Conservation (phyloP, 2,797 vertebrate species). For the Potorous gilbertii region DNA sequence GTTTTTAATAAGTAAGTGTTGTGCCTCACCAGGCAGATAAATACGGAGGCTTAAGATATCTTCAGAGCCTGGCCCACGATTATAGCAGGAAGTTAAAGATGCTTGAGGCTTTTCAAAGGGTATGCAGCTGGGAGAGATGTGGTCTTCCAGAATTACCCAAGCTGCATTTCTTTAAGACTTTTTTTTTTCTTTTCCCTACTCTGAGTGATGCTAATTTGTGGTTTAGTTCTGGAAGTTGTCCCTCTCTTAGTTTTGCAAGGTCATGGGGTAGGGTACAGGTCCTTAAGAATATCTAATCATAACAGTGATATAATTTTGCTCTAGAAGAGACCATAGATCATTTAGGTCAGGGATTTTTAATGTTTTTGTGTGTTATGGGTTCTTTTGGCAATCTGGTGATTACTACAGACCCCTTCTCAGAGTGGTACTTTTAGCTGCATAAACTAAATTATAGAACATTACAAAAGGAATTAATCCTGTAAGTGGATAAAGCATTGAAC, state of each 20-base stretch:
- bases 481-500: neutral
- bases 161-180: conserved; percentile 62
- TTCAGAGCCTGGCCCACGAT: conserved; percentile 82
- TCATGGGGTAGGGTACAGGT: conserved; percentile 54
- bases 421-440: neutral
- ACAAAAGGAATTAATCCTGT: neutral
- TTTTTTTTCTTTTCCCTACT: conserved; percentile 51
- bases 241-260: conserved; percentile 17
- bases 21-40: conserved; percentile 88
- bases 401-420: neutral
- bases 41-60: conserved; percentile 86
- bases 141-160: conserved; percentile 75
- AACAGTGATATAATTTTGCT: neutral
- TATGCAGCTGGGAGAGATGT: conserved; percentile 73
- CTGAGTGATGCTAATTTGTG: conserved; percentile 66
- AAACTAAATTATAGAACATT: neutral
- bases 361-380: neutral
- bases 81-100: conserved; percentile 82
- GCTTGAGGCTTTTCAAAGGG: conserved; percentile 81
- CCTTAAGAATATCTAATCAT: neutral
- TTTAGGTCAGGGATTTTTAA: neutral
- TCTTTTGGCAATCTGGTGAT: neutral
- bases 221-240: conserved; percentile 59
- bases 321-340: neutral
- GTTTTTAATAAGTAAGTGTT: conserved; percentile 91